phyloP scores from a whole-genome alignment of 2,113 vertebrate species.

The Neoarius graeffei region DNA sequence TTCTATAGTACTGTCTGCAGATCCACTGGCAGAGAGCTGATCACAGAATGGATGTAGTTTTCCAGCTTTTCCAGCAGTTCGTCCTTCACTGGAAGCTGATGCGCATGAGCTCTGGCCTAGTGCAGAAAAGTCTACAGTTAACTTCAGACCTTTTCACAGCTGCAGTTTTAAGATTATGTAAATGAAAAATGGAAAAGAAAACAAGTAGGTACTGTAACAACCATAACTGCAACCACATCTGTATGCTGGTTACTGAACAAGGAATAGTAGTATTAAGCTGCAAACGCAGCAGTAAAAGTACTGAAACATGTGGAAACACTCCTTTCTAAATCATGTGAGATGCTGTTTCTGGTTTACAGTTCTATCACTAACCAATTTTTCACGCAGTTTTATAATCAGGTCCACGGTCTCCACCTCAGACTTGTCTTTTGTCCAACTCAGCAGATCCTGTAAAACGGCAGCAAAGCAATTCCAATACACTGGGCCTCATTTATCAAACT shows the following conservation, averaged over 20 bases:
- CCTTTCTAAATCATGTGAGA: background rate
- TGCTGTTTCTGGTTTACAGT: background rate
- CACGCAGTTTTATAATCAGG: slow-evolving; percentile 87
- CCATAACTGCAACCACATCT: background rate
- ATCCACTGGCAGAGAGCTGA: slow-evolving; percentile 81
- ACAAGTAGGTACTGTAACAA: background rate
- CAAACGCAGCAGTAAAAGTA: background rate
- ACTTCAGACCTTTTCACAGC: background rate
- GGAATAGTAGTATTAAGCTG: background rate
- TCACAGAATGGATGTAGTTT: slow-evolving; percentile 68
- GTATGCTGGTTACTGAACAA: background rate
- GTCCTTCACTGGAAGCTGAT: slow-evolving; percentile 81
- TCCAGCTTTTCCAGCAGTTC: slow-evolving; percentile 73
- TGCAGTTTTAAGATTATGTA: background rate
- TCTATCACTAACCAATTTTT: slow-evolving; percentile 82
- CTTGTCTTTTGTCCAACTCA: slow-evolving; percentile 90
- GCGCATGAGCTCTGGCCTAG: slow-evolving; percentile 77
- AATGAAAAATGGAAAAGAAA: background rate
- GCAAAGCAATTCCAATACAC: background rate
- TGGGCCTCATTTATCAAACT: background rate
- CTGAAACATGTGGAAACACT: background rate
- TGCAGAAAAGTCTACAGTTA: background rate
- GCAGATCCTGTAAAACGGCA: slow-evolving; percentile 76
- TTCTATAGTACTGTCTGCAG: slow-evolving; percentile 80
- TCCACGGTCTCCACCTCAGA: slow-evolving; percentile 94